Evolutionary conservation across 2,113 vertebrate species (phyloP), one percentile per base, ranked within the genome.

Genomic region (Stomatorhinus ivindoensis): DNA sequence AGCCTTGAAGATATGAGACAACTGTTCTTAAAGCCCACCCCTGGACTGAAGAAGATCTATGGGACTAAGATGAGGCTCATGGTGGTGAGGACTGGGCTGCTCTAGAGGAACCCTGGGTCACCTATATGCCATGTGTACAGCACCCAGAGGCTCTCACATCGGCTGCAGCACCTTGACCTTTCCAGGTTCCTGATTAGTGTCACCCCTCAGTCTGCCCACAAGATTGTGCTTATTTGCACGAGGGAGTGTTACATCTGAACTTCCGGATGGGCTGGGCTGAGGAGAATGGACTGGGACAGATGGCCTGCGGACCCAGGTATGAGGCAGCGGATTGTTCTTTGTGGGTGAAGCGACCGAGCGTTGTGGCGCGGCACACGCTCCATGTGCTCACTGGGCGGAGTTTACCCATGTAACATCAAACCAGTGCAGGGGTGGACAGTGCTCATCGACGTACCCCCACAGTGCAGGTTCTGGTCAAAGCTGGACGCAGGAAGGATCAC

Each of bases 401-500:
- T 80, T 42, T 80, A 69, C 76, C 76, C 24, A 44, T 39, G 6
- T 42, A 24, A 53, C 90, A 27, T 31, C n/a, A 69, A 31, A 80
- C 73, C 42, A 42, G 53, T 58, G 88, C 3, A 76, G 24, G 91
- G 90, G 90, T 88, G 91, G 90, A 84, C 19, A 35, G 31, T 89
- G 92, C 85, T 92, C 42, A 92, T 92, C 93, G 91, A 94, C 95
- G 96, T 97, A 99, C 98, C 97, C 96, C 96, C 97, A 93, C 98
- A 99, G 91, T 96, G 94, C 0, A 96, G 94, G 93, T 96, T 95
- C 93, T 98, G 97, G 89, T 99, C 97, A 89, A 98, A 96, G 93
- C 98, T 97, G 91, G 98, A 99, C 87, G 98, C 98, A 89, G 98
- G 96, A 91, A 99, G 96, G 94, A 99, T 98, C 92, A 98, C 98